Conservation (phyloP, 2,888 invertebrate genomes). For the Bruchidius siliquastri region DNA sequence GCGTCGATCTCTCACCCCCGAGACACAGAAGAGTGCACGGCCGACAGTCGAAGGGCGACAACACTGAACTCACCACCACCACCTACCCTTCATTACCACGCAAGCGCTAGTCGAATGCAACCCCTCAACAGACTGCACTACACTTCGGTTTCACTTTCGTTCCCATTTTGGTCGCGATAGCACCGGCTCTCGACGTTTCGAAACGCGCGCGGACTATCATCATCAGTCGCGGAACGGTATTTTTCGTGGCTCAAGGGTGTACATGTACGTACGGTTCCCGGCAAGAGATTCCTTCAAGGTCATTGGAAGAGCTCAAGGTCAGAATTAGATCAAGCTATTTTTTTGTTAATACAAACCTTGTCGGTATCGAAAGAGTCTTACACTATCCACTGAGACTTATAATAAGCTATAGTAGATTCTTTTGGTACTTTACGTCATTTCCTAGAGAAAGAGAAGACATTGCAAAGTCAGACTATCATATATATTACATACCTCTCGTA, state of each 20-base stretch:
- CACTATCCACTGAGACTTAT: no score
- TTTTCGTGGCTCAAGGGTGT: background rate
- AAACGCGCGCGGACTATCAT: slow-evolving; percentile 18
- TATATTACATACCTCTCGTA: background rate
- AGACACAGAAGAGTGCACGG: background rate
- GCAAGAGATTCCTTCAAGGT: background rate
- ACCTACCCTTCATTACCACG: slow-evolving; percentile 40
- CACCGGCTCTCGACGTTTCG: slow-evolving; percentile 4
- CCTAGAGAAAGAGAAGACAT: no score
- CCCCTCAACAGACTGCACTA: slow-evolving; percentile 23
- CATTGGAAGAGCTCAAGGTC: background rate
- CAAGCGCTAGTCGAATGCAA: slow-evolving; percentile 25
- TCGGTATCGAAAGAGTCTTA: no score
- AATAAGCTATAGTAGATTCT: no score
- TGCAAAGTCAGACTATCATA: no score
- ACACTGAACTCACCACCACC: slow-evolving; percentile 56
- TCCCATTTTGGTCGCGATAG: slow-evolving; percentile 33
- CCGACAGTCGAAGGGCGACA: slow-evolving; percentile 8
- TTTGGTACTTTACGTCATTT: no score
- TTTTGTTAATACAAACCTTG: background rate
- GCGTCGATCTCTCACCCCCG: slow-evolving; percentile 13
- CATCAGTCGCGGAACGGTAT: slow-evolving; percentile 2
- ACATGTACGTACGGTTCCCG: background rate
- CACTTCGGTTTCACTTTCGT: slow-evolving; percentile 49
- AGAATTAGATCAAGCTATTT: background rate